A percentile compares a stretch with the other conserved stretches of the same genome.
phyloP scores from a whole-genome alignment of 2,797 vertebrate genomes.

The Sylvia borin region DNA sequence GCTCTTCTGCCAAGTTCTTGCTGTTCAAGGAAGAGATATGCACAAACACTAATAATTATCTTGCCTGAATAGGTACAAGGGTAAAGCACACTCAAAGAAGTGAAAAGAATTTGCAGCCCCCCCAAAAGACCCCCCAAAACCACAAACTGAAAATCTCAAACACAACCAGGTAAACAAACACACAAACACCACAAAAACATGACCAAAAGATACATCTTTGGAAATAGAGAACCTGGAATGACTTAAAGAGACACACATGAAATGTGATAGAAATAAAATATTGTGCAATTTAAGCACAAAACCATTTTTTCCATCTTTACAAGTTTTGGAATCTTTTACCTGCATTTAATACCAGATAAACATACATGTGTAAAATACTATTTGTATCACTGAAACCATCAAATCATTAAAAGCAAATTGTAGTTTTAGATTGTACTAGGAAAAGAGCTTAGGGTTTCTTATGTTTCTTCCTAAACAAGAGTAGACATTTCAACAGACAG shows the following conservation, averaged over 20 bases:
- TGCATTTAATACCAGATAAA: neutral
- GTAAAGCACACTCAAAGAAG: neutral
- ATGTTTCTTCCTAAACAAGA: neutral
- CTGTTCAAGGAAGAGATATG: neutral
- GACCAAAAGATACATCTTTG: neutral
- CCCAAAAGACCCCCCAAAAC: fast-evolving
- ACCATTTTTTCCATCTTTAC: neutral
- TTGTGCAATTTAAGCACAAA: neutral
- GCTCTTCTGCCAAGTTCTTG: neutral
- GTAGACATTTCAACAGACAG: neutral
- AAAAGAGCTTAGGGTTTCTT: neutral
- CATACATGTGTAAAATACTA: neutral
- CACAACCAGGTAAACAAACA: neutral
- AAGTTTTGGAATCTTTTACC: neutral
- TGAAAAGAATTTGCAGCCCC: neutral
- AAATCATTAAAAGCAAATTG: neutral
- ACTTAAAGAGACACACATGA: neutral
- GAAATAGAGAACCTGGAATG: neutral
- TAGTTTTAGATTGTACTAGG: neutral
- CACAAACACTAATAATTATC: neutral
- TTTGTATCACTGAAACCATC: neutral
- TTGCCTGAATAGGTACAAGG: neutral
- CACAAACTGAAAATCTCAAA: neutral
- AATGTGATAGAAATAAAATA: neutral
- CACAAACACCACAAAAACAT: neutral